A percentile compares a stretch with the other conserved stretches of the same genome.
Conservation (phyloP, 1,140 invertebrate species). For the Lysiphlebus fabarum region DNA sequence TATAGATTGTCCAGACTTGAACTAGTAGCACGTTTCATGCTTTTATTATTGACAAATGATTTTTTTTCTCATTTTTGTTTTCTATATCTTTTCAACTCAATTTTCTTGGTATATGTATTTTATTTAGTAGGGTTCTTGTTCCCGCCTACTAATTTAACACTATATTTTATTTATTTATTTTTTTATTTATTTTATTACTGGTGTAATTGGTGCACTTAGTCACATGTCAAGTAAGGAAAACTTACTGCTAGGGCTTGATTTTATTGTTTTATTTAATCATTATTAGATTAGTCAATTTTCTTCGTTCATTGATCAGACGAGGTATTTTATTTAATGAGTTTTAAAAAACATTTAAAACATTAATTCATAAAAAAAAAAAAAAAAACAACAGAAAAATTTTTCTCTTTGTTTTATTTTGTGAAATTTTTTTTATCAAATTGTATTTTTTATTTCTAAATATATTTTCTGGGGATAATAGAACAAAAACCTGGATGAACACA, state of each 20-base stretch:
- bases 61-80: constrained; percentile 5
- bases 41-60: constrained; percentile 25
- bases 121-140: background rate
- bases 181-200: constrained; percentile 10
- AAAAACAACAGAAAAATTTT: too few species aligned
- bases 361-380: too few species aligned
- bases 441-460: too few species aligned
- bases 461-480: too few species aligned
- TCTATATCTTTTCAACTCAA: constrained; percentile 22
- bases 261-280: constrained; percentile 4
- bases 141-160: background rate
- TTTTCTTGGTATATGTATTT: constrained; percentile 18
- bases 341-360: too few species aligned
- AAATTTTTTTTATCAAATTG: too few species aligned
- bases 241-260: constrained; percentile 1
- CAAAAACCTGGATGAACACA: too few species aligned
- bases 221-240: background rate
- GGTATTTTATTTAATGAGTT: too few species aligned
- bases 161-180: constrained; percentile 1
- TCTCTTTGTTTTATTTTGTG: too few species aligned
- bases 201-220: constrained; percentile 12
- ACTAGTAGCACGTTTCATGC: constrained; percentile 31
- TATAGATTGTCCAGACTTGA: constrained; percentile 33
- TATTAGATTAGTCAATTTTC: background rate
- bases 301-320: too few species aligned